These are phyloP conservation scores for Terebella lapidaria DNA, from an alignment of 2,888 invertebrate genomes.

Conservation along the genomic window DNA sequence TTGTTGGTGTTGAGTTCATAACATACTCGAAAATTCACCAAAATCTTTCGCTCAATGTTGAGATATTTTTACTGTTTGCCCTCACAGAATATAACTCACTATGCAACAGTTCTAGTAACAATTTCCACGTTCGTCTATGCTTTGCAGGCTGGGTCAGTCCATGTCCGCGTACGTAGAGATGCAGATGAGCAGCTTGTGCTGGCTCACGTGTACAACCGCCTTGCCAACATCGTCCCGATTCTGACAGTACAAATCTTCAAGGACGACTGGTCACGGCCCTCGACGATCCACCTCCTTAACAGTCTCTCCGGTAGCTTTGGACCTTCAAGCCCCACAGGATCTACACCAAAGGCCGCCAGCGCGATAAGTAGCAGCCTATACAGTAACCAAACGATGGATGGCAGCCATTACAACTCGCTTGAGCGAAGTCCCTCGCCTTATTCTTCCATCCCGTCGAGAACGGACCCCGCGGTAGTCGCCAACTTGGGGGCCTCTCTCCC, in stretches of 20 bases:
- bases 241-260: conserved; percentile 61
- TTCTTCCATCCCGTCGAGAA: not conserved
- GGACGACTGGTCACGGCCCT: conserved; percentile 54
- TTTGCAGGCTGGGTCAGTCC: conserved; percentile 58
- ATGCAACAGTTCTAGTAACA: no score
- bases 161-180: conserved; percentile 61
- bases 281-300: conserved; percentile 31
- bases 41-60: no score
- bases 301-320: conserved; percentile 1
- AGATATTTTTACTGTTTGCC: not conserved
- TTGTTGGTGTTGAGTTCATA: no score
- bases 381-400: not conserved
- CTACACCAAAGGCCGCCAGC: not conserved
- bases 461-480: not conserved
- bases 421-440: not conserved
- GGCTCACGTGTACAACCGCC: conserved; percentile 59
- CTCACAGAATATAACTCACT: no score
- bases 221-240: conserved; percentile 59
- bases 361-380: not conserved
- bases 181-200: conserved; percentile 63
- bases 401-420: not conserved
- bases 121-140: no score
- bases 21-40: no score
- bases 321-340: not conserved
- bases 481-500: not conserved